phyloP scores from a whole-genome alignment of 2,888 invertebrate species.

The Villa cingulata region DNA sequence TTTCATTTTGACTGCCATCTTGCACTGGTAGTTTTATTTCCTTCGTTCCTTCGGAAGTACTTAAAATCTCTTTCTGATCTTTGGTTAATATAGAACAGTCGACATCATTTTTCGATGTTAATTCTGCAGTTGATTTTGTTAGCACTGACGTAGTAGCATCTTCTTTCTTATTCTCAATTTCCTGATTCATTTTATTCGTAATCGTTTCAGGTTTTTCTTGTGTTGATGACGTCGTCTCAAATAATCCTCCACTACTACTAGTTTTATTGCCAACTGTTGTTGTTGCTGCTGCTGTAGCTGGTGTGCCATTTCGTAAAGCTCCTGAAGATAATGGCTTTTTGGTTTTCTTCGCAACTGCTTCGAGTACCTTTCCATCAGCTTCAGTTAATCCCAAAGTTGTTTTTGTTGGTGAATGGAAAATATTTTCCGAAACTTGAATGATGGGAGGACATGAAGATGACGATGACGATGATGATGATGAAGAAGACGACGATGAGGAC shows the following conservation, averaged over 20 bases:
- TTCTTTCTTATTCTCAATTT: neutral
- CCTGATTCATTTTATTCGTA: no score
- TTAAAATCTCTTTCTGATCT: no score
- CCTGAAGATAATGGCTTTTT: constrained; percentile 31
- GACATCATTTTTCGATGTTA: neutral
- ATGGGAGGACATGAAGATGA: neutral
- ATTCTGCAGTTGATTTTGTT: neutral
- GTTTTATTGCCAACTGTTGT: neutral
- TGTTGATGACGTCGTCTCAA: no score
- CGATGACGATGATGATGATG: neutral
- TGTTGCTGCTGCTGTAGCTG: neutral
- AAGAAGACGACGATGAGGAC: neutral
- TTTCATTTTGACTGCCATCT: no score
- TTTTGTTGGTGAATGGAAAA: constrained; percentile 5
- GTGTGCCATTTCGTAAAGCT: constrained; percentile 8
- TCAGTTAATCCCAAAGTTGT: constrained; percentile 14
- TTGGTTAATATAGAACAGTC: no score
- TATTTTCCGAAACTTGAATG: neutral
- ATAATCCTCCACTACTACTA: no score
- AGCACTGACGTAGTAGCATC: neutral
- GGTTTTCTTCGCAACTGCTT: constrained; percentile 32
- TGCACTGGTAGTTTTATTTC: no score
- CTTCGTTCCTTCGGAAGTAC: no score
- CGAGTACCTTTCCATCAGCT: constrained; percentile 25
- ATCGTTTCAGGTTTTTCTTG: no score